A percentile compares a stretch with the other conserved stretches of the same genome.
phyloP scores from a whole-genome alignment of 2,113 vertebrate species.

The Phaetusa simplex region DNA sequence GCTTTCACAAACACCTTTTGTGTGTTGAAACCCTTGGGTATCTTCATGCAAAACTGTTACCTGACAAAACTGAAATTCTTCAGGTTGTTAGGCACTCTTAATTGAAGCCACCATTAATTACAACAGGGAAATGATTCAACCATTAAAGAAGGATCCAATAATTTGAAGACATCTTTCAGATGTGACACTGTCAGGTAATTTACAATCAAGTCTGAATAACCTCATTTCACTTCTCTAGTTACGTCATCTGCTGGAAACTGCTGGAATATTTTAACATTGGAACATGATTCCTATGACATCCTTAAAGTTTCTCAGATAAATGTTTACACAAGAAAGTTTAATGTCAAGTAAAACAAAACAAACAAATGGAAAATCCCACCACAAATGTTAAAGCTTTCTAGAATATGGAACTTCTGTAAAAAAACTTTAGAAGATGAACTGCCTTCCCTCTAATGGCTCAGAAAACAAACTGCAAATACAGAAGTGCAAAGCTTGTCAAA shows the following conservation, averaged over 20 bases:
- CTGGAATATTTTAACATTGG: background rate
- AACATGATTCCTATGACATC: background rate
- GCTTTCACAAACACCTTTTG: background rate
- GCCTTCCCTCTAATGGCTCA: background rate
- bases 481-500: background rate
- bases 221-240: background rate
- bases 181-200: background rate
- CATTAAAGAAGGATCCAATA: background rate
- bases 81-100: background rate
- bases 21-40: background rate
- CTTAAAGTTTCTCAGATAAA: background rate
- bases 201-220: background rate
- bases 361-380: background rate
- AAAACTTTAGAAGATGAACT: background rate
- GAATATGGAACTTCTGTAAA: background rate
- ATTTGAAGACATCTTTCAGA: background rate
- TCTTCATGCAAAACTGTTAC: background rate
- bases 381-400: background rate
- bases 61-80: background rate
- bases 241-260: background rate
- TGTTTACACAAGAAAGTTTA: background rate
- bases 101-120: background rate
- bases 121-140: background rate
- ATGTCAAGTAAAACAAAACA: background rate
- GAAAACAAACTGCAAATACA: background rate